Evolutionary conservation across 2,888 invertebrate genomes (phyloP).

Genomic region (Leucophenga montana): DNA sequence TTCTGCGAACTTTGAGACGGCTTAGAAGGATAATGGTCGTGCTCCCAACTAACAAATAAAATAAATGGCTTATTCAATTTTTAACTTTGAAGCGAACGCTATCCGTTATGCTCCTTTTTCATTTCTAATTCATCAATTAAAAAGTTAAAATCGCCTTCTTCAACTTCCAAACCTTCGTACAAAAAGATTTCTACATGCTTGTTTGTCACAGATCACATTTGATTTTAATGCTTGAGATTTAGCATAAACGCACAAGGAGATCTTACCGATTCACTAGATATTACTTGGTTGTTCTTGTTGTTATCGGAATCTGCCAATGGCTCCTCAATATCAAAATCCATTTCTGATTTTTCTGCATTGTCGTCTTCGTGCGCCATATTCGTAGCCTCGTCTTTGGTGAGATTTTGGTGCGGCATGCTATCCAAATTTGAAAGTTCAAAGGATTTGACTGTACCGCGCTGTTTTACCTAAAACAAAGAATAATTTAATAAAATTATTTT

Average conservation of each 20-base stretch:
- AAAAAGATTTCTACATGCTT: too few relatives aligned
- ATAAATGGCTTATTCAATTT: too few relatives aligned
- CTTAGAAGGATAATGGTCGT: neutral
- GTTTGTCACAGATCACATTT: too few relatives aligned
- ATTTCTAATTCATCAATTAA: neutral
- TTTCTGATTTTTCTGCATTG: slow-evolving; percentile 6
- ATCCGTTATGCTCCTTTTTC: neutral
- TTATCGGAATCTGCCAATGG: slow-evolving; percentile 2
- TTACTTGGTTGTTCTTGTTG: neutral
- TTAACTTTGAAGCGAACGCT: too few relatives aligned
- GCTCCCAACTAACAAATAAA: too few relatives aligned
- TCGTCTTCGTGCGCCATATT: slow-evolving; percentile 42
- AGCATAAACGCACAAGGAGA: neutral
- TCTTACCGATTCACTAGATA: neutral
- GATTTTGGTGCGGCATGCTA: slow-evolving; percentile 40
- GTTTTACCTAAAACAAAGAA: slow-evolving; percentile 39
- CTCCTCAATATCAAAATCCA: neutral
- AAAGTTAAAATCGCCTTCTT: neutral
- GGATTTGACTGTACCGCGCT: slow-evolving; percentile 37
- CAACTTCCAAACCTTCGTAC: too few relatives aligned
- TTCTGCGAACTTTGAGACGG: too few relatives aligned
- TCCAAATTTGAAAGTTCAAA: slow-evolving; percentile 48
- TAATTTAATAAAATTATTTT: neutral
- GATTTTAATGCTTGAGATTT: too few relatives aligned
- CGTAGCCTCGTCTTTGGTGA: slow-evolving; percentile 42